phyloP scores from a whole-genome alignment of 2,888 invertebrate genomes.

The Caenorhabditis macrosperma region DNA sequence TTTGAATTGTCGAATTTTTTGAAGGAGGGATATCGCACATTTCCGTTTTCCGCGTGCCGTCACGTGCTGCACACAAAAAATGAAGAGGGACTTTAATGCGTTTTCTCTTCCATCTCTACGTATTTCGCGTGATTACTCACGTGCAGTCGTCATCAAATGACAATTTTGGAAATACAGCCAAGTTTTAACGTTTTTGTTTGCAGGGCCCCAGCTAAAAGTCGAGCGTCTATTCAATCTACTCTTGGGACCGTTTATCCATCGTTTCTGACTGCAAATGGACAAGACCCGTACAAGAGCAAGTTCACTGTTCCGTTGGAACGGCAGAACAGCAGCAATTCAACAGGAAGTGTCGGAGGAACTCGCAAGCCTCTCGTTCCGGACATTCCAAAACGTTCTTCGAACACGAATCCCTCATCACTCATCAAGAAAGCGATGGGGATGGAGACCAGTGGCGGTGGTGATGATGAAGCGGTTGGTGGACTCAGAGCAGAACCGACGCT shows the following conservation, averaged over 20 bases:
- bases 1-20: background rate
- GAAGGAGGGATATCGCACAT: background rate
- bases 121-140: background rate
- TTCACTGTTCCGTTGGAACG: constrained; percentile 41
- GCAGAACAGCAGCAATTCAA: constrained; percentile 18
- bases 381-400: constrained; percentile 27
- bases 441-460: constrained; percentile 61
- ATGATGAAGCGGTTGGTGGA: constrained; percentile 46
- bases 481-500: constrained; percentile 65
- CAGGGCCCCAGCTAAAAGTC: constrained; percentile 30
- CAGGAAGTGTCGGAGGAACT: background rate
- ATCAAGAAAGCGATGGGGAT: constrained; percentile 66
- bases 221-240: constrained; percentile 13
- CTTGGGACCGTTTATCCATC: constrained; percentile 32
- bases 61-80: constrained; percentile 3
- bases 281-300: constrained; percentile 45
- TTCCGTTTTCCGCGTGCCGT: background rate
- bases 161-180: background rate
- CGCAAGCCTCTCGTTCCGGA: constrained; percentile 28
- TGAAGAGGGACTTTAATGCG: constrained; percentile 5
- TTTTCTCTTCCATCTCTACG: background rate
- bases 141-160: background rate
- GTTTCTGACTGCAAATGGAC: constrained; percentile 44
- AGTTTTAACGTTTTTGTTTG: background rate
- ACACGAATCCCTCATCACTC: constrained; percentile 11